Evolutionary conservation across 2,888 invertebrate species (phyloP), one percentile per base, ranked within the genome.

Genomic region (Caenorhabditis japonica): DNA sequence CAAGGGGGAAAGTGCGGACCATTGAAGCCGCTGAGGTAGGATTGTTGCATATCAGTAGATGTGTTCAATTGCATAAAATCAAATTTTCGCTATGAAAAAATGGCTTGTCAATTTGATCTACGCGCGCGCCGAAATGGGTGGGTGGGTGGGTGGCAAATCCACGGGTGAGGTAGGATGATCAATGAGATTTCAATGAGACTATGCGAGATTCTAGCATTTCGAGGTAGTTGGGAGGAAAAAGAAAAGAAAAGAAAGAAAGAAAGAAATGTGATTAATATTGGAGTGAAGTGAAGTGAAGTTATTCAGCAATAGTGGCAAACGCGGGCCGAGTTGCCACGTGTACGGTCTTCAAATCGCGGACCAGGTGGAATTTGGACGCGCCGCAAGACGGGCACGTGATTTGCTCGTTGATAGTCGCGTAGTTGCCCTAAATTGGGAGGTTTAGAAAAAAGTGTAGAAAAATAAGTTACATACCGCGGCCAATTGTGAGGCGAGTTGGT

Each of bases 381-480:
- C 77, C 77, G 59, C 81, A 81, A n/a, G 79, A 41, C 3, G 74
- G 43, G 49, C 81, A 81, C 4, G 72, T 70, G 43, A 79, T 21
- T 17, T 61, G 59, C 52, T 81, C 81, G 58, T 81, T 74, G 39
- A 81, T 56, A 10, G 79, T 71, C 8, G 70, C 68, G 46, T 72
- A 75, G 58, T 79, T 77, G 12, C 81, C 81, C 81, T 30, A 10
- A 10, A 30, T 7, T 5, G 10, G 10, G 30, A 30, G 30, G 30
- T 7, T 30, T 10, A 30, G 30, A 30, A 30, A 30, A 43, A 49
- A 36, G 27, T 13, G 41, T 25, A 19, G 33, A 44, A 43, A 25
- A 23, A 8, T 30, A 25, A 39, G n/a, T 15, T 3, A 53, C 74
- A 61, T 17, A 80, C 79, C 62, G 62, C 75, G 19, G 69, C 49